phyloP scores from a whole-genome alignment of 2,888 invertebrate species.

The Eristalis arbustorum region DNA sequence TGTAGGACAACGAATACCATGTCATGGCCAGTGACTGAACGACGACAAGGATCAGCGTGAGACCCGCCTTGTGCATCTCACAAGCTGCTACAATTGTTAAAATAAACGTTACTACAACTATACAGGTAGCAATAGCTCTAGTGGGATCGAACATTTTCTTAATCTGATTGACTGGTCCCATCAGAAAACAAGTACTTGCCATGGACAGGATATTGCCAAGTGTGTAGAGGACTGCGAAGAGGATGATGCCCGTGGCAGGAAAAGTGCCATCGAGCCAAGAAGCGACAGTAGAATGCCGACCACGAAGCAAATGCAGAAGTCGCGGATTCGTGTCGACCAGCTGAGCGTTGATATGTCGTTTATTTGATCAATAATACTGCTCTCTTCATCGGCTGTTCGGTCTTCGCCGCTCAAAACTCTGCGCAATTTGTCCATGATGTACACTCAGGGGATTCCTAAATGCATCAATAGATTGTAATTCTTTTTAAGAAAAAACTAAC shows the following conservation, averaged over 20 bases:
- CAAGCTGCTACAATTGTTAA: constrained; percentile 88
- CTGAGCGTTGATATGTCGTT: constrained; percentile 88
- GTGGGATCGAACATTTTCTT: constrained; percentile 95
- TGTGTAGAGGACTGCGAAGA: constrained; percentile 90
- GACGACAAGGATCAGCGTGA: constrained; percentile 90
- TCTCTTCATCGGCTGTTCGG: constrained; percentile 86
- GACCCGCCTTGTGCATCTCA: constrained; percentile 86
- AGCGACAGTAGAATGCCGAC: constrained; percentile 89
- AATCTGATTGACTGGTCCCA: constrained; percentile 93
- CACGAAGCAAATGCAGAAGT: constrained; percentile 89
- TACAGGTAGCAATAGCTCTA: constrained; percentile 88
- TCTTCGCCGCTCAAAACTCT: constrained; percentile 87
- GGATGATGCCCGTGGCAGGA: constrained; percentile 83
- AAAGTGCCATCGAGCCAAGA: constrained; percentile 86
- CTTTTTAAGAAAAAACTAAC: too few species aligned
- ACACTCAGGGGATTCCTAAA: too few species aligned
- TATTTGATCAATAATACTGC: constrained; percentile 87
- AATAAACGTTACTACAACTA: constrained; percentile 82
- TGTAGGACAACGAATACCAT: constrained; percentile 95
- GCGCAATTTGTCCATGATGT: constrained; percentile 87
- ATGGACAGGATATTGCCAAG: constrained; percentile 89
- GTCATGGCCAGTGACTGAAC: constrained; percentile 93
- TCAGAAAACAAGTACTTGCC: constrained; percentile 91
- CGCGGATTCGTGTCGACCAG: constrained; percentile 92
- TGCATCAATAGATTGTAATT: too few species aligned